These are phyloP conservation scores for Nephrotoma appendiculata DNA, from an alignment of 2,888 invertebrate genomes.

Conservation along the genomic window DNA sequence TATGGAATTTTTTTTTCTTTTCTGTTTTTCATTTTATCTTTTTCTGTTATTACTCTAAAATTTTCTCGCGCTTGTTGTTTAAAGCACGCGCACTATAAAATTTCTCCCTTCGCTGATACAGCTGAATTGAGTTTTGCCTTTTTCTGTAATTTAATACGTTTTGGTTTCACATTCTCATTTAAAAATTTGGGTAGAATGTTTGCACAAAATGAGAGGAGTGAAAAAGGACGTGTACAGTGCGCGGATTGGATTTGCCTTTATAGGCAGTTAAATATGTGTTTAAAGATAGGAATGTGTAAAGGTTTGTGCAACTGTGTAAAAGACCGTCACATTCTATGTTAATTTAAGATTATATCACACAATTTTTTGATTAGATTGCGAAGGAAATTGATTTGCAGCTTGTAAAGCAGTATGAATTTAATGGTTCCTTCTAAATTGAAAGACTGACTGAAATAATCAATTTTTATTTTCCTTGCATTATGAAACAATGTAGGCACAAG, in stretches of 20 bases:
- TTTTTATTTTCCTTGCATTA: too few relatives aligned
- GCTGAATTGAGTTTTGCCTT: not conserved
- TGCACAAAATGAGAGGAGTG: not conserved
- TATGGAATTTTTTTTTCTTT: not conserved
- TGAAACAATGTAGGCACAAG: too few relatives aligned
- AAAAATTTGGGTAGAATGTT: not conserved
- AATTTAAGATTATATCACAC: too few relatives aligned
- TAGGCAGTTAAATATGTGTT: not conserved
- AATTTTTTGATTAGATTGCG: too few relatives aligned
- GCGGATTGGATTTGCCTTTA: not conserved
- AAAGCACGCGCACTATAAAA: not conserved
- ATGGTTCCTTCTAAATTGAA: too few relatives aligned
- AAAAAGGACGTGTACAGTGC: not conserved
- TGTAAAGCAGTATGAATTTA: too few relatives aligned
- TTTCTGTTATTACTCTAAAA: not conserved
- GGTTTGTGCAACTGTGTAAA: too few relatives aligned
- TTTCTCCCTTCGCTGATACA: not conserved
- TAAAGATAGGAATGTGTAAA: not conserved
- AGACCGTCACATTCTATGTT: too few relatives aligned
- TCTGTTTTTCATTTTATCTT: not conserved
- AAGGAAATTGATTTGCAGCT: too few relatives aligned
- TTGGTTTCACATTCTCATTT: not conserved
- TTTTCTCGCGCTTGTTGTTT: not conserved
- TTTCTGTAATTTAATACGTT: not conserved
- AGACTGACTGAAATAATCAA: too few relatives aligned